Evolutionary conservation across 2,797 vertebrate genomes (phyloP).

Genomic region (Notolabrus celidotus): DNA sequence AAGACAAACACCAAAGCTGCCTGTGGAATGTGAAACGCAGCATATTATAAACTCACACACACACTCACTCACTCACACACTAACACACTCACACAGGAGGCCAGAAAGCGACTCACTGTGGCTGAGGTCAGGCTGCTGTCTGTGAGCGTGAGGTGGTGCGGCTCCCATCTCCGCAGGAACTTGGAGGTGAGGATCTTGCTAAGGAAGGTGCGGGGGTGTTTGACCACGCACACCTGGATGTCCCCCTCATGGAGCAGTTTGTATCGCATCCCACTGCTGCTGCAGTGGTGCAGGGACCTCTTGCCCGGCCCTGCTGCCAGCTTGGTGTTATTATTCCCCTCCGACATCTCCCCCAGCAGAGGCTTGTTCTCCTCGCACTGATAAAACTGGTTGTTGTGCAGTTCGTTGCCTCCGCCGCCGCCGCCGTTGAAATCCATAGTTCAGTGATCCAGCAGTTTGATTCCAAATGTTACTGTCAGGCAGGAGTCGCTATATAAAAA

Average conservation of each 20-base stretch:
- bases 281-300: conserved; percentile 90
- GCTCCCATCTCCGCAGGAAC: conserved; percentile 96
- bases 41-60: conserved; percentile 10
- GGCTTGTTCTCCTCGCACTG: conserved; percentile 96
- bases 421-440: conserved; percentile 91
- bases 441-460: conserved; percentile 56
- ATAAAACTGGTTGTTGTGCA: conserved; percentile 88
- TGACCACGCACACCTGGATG: conserved; percentile 98
- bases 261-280: conserved; percentile 94
- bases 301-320: conserved; percentile 88
- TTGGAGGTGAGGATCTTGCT: conserved; percentile 99
- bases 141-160: conserved; percentile 95
- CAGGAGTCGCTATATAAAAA: conserved; percentile 9
- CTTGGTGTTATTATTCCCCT: conserved; percentile 90
- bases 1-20: conserved; percentile 51
- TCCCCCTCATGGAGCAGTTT: conserved; percentile 98
- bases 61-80: conserved; percentile 19
- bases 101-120: conserved; percentile 87
- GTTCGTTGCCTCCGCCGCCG: conserved; percentile 87
- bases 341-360: conserved; percentile 91
- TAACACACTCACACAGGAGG: neutral
- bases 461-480: conserved; percentile 31
- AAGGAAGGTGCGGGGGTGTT: conserved; percentile 97
- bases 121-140: conserved; percentile 95
- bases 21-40: conserved; percentile 54